Conservation (phyloP, 1,140 invertebrate genomes). For the Catajapyx aquilonaris region DNA sequence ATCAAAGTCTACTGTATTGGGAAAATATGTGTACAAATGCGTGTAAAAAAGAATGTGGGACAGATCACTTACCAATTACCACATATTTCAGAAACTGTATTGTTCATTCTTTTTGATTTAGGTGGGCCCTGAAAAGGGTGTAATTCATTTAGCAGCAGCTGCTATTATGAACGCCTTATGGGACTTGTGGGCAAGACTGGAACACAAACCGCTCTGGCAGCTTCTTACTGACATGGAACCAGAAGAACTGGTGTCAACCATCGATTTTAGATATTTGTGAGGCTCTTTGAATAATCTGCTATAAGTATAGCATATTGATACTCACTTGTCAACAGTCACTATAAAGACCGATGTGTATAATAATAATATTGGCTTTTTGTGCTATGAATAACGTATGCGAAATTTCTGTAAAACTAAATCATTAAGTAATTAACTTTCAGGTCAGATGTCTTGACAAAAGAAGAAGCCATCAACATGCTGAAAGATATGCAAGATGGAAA, state of each 20-base stretch:
- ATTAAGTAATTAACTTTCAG: too few species aligned
- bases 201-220: slow-evolving; percentile 72
- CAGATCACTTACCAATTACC: too few species aligned
- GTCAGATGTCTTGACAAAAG: slow-evolving; percentile 54
- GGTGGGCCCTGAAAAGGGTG: slow-evolving; percentile 84
- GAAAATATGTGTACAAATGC: too few species aligned
- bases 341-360: too few species aligned
- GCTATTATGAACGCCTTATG: slow-evolving; percentile 74
- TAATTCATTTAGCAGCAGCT: slow-evolving; percentile 65
- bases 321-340: too few species aligned
- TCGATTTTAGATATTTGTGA: slow-evolving; percentile 71
- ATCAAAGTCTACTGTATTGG: too few species aligned
- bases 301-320: too few species aligned
- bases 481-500: slow-evolving; percentile 32
- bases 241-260: slow-evolving; percentile 54
- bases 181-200: slow-evolving; percentile 72
- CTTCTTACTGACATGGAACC: slow-evolving; percentile 60
- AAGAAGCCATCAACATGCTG: slow-evolving; percentile 56
- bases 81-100: background rate
- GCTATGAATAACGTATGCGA: too few species aligned
- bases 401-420: too few species aligned
- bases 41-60: too few species aligned
- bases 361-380: too few species aligned
- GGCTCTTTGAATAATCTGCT: slow-evolving; percentile 14
- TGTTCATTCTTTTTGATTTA: slow-evolving; percentile 20